Percentiles rank a stretch among this genome's conserved stretches.
These are phyloP conservation scores for Pimephales promelas DNA, from an alignment of 2,113 vertebrate species.

Conservation along the genomic window DNA sequence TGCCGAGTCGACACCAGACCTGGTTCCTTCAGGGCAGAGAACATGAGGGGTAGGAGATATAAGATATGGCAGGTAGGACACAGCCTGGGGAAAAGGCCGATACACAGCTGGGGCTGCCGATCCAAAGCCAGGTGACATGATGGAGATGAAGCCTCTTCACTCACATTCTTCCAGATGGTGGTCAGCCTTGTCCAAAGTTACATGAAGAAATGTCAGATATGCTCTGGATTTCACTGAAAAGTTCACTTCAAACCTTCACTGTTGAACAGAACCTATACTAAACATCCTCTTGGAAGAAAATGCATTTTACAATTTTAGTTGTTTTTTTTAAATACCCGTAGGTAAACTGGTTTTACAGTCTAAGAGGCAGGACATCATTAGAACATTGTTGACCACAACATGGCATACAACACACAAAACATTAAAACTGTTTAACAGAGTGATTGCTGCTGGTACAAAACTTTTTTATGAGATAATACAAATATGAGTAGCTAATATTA, in stretches of 20 bases:
- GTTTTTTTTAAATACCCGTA: no score
- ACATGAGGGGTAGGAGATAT: conserved; percentile 42
- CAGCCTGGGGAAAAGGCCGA: conserved; percentile 46
- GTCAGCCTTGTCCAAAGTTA: conserved; percentile 1
- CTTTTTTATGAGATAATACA: neutral
- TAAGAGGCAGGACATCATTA: no score
- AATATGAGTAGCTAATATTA: neutral
- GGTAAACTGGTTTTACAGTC: no score
- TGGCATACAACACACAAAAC: no score
- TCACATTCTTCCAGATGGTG: conserved; percentile 5
- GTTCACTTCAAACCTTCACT: conserved; percentile 7
- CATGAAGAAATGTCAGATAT: neutral
- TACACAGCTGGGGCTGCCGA: conserved; percentile 33
- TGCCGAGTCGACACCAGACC: conserved; percentile 29
- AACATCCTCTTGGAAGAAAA: neutral
- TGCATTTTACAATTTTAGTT: neutral
- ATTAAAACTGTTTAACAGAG: no score
- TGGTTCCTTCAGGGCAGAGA: conserved; percentile 30
- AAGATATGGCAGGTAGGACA: conserved; percentile 53
- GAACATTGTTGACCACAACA: no score
- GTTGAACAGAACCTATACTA: neutral
- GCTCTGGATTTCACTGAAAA: conserved; percentile 1
- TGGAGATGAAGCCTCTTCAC: conserved; percentile 30
- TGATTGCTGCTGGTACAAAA: no score
- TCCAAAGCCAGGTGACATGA: conserved; percentile 30